Base-by-base conservation (phyloP, 2,113 vertebrate species). In the Epinephelus moara region DNA sequence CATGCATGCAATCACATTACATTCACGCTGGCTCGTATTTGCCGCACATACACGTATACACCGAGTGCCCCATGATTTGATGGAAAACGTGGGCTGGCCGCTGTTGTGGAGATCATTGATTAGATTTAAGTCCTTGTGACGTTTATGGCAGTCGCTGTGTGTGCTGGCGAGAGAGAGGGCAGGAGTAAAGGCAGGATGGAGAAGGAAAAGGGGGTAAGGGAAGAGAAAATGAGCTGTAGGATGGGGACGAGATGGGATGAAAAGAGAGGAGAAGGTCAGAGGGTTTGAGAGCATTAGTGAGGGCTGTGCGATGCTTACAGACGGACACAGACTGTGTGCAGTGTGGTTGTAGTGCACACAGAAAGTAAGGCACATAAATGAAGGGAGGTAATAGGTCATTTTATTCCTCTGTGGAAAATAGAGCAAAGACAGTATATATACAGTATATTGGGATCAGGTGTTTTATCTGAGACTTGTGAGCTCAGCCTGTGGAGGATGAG, bases 111-210 rank as follows among this genome's bases (percentile, higher is more conserved):
- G 73, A 84, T 78, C 71, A 66, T 75, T 89, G 85, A 94, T 93
- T 91, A 83, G 71, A 93, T 93, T 88, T 75, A 69, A 84, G 84
- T 84, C 81, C 42, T 17, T 81, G 81, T 80, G 80, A 91, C 88
- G 85, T 93, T 89, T 89, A 91, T 82, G 56, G 75, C 68, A 9
- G 55, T 55, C 19, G 4, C 53, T 40, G 61, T 18, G 33, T 15
- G 13, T 47, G 49, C 61, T 0, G 33, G 30, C 49, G 61, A 66
- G 73, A 70, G 73, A 70, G 45, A 57, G 57, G 78, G 27, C 23
- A 19, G 60, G 56, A 77, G 69, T 12, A 53, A 70, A 9, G 25
- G 70, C 63, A 1, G 69, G 80, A 63, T 75, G 47, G 18, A 13
- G 80, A 70, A 57, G 70, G 17, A 21, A 56, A 60, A 9, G 14